Conservation (phyloP, 2,113 vertebrate species). For the Pseudonaja textilis region DNA sequence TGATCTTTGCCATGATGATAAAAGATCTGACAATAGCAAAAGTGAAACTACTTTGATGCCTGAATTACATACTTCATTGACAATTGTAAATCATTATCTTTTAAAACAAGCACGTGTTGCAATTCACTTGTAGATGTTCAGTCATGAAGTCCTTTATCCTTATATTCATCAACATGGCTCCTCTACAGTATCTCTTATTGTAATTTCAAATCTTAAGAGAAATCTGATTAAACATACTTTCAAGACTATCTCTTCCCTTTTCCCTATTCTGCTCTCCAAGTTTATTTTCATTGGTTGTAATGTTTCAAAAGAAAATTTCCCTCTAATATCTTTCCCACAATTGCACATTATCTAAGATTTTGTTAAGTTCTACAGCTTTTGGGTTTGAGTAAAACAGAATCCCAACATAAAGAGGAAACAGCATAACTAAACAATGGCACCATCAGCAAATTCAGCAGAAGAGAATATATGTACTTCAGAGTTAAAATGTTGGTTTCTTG, state of each 20-base stretch:
- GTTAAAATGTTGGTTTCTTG: not conserved
- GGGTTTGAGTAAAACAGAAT: not conserved
- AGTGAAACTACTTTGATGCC: not conserved
- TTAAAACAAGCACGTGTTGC: not conserved
- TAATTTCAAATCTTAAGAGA: not conserved
- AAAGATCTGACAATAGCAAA: slow-evolving; percentile 42
- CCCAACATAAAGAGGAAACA: not conserved
- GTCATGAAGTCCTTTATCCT: not conserved
- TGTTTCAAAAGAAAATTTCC: not conserved
- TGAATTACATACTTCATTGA: not conserved
- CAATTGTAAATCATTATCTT: not conserved
- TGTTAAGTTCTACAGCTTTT: not conserved
- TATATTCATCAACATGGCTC: not conserved
- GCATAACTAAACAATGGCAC: not conserved
- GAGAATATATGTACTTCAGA: not conserved
- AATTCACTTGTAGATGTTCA: not conserved
- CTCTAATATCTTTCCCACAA: not conserved
- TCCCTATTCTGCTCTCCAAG: not conserved
- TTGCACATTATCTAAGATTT: not conserved
- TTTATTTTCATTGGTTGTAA: not conserved
- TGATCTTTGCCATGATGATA: slow-evolving; percentile 55
- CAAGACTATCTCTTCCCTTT: not conserved
- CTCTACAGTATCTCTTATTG: not conserved
- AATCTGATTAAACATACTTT: not conserved
- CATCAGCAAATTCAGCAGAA: not conserved